These are phyloP conservation scores for Cynocephalus volans DNA, from an alignment of 2,113 vertebrate genomes.

Conservation along the genomic window DNA sequence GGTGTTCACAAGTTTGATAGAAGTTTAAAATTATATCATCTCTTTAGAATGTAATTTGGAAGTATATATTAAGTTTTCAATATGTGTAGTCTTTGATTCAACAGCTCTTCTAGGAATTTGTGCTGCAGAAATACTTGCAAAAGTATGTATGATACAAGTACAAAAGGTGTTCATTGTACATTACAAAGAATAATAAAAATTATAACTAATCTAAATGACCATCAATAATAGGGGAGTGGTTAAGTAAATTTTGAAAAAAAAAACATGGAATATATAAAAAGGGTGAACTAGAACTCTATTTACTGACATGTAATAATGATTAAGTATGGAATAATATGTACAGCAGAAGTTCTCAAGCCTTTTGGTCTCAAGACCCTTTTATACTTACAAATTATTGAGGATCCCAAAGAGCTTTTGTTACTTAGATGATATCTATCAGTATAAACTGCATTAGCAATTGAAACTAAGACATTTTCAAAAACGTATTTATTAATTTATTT, in stretches of 20 bases:
- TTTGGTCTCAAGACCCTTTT: background rate
- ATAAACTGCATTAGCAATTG: conserved; percentile 19
- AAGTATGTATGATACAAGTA: background rate
- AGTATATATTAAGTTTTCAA: conserved; percentile 15
- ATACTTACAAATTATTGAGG: background rate
- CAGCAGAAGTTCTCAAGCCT: background rate
- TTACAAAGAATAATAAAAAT: conserved; percentile 28
- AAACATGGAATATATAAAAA: background rate
- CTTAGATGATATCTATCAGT: background rate
- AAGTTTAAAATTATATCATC: conserved; percentile 25
- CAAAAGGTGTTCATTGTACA: background rate
- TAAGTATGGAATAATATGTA: background rate
- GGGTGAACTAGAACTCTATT: background rate
- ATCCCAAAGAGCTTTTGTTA: conserved; percentile 12
- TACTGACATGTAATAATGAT: background rate
- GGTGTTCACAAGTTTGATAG: background rate
- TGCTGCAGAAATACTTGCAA: conserved; percentile 39
- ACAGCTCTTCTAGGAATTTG: conserved; percentile 1
- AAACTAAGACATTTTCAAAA: conserved; percentile 34
- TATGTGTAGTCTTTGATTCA: background rate
- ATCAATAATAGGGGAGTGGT: background rate
- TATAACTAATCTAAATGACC: background rate
- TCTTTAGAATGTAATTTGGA: conserved; percentile 47
- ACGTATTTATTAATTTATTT: conserved; percentile 12
- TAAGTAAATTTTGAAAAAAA: background rate